These are phyloP conservation scores for Zhengitettix transpicula DNA, from an alignment of 2,888 invertebrate species.

Conservation along the genomic window DNA sequence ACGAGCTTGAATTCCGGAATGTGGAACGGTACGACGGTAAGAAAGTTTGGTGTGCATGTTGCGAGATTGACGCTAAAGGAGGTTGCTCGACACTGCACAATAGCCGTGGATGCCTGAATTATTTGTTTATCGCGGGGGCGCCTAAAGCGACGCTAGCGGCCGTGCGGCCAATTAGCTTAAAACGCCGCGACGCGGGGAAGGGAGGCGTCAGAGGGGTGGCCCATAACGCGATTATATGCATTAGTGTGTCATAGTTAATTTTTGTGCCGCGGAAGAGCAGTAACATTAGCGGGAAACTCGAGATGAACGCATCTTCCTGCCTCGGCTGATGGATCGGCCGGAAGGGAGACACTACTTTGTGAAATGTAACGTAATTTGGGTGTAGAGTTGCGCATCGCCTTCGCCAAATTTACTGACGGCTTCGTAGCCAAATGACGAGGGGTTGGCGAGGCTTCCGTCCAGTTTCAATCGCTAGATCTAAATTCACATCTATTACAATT, in stretches of 20 bases:
- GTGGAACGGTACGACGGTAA: neutral
- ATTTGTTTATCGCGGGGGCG: neutral
- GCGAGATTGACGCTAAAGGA: neutral
- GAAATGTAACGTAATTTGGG: conserved; percentile 10
- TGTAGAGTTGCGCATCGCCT: conserved; percentile 5
- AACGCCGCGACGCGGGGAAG: conserved; percentile 9
- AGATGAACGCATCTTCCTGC: neutral
- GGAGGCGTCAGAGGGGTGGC: conserved; percentile 12
- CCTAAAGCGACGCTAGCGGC: neutral
- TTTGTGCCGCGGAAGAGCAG: conserved; percentile 15
- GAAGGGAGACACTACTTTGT: conserved; percentile 2
- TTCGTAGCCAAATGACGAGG: too few relatives aligned
- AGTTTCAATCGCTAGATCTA: too few relatives aligned
- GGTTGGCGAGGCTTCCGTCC: too few relatives aligned
- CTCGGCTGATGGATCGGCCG: conserved; percentile 1
- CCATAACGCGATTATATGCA: conserved; percentile 23
- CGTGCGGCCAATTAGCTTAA: conserved; percentile 12
- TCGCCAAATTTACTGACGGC: neutral
- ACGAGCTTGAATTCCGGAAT: neutral
- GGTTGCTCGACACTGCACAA: neutral
- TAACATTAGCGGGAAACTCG: conserved; percentile 1
- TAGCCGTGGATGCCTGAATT: neutral
- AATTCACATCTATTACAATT: too few relatives aligned
- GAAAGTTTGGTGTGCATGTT: neutral
- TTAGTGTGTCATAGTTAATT: conserved; percentile 23